Conservation (phyloP, 2,113 vertebrate species). For the Craseonycteris thonglongyai region DNA sequence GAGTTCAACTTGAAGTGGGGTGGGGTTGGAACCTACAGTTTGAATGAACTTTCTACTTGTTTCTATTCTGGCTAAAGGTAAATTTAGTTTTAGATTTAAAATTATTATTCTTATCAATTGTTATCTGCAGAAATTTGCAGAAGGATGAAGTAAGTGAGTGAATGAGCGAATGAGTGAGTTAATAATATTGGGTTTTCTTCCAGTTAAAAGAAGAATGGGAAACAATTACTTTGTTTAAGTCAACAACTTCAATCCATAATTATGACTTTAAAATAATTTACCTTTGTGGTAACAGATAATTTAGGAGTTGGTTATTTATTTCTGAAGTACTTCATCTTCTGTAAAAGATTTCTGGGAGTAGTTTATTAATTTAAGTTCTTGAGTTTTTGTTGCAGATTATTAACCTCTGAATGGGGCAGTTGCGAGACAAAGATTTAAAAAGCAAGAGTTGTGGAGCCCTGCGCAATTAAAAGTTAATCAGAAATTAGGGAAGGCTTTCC, state of each 20-base stretch:
- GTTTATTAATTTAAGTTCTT: neutral
- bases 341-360: neutral
- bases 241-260: neutral
- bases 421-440: slow-evolving; percentile 15
- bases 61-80: neutral
- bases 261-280: slow-evolving; percentile 14
- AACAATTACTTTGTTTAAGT: neutral
- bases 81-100: neutral
- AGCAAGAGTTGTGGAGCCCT: neutral
- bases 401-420: neutral
- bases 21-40: neutral
- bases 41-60: neutral
- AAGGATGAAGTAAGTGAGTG: neutral
- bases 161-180: neutral
- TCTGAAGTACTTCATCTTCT: neutral
- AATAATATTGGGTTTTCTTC: neutral
- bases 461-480: neutral
- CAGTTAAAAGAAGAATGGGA: neutral
- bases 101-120: neutral
- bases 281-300: neutral
- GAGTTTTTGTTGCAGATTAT: neutral
- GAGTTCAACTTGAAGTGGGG: neutral
- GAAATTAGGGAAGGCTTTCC: neutral
- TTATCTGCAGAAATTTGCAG: neutral
- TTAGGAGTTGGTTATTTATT: neutral